Percentiles rank a stretch among this genome's conserved stretches.
phyloP scores from a whole-genome alignment of 2,113 vertebrate species.

The Sapajus apella region DNA sequence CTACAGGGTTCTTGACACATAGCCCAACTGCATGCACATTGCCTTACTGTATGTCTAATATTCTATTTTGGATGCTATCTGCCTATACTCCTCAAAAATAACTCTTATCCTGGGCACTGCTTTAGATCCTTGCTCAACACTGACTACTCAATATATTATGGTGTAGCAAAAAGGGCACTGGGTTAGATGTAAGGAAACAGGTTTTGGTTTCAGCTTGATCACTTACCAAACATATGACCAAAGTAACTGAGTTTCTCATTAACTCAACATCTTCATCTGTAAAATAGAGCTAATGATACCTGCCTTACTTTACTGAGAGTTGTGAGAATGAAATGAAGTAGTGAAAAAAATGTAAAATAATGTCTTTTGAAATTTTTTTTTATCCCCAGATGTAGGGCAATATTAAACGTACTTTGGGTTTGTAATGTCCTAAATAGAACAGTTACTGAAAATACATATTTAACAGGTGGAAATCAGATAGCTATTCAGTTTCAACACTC shows the following conservation, averaged over 20 bases:
- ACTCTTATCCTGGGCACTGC: background rate
- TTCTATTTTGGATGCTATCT: background rate
- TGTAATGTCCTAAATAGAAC: background rate
- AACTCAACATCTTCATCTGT: background rate
- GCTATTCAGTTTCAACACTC: background rate
- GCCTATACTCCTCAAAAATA: background rate
- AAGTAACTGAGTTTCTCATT: background rate
- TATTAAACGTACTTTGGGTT: background rate
- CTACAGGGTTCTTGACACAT: background rate
- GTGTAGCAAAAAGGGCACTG: background rate
- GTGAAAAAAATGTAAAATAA: background rate
- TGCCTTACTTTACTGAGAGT: background rate
- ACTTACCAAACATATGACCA: background rate
- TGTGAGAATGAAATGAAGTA: background rate
- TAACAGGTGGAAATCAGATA: background rate
- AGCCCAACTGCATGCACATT: background rate
- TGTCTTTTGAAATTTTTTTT: background rate
- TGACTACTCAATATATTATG: background rate
- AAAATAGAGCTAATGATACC: background rate
- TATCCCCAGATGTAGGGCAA: background rate
- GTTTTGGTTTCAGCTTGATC: background rate
- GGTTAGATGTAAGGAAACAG: background rate
- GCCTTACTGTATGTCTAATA: conserved; percentile 17
- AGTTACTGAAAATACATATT: background rate
- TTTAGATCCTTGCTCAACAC: background rate